These are phyloP conservation scores for Centroberyx gerrardi DNA, from an alignment of 2,797 vertebrate genomes.

Conservation along the genomic window DNA sequence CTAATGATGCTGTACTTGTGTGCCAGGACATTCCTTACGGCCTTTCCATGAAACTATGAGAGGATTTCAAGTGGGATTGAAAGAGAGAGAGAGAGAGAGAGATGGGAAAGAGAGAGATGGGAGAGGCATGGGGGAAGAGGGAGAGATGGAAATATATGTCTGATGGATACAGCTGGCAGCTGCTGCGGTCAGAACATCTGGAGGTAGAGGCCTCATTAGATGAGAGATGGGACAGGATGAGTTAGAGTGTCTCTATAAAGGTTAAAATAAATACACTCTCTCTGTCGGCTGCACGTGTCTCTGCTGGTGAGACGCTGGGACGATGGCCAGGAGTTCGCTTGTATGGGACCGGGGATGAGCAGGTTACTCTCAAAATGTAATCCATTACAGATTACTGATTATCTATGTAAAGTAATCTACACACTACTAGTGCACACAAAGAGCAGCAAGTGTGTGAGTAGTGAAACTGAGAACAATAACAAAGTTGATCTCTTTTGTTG, in stretches of 20 bases:
- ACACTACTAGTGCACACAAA: too few species aligned
- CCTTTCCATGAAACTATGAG: constrained; percentile 51
- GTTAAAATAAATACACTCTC: constrained; percentile 11
- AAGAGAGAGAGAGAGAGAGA: constrained; percentile 20
- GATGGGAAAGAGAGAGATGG: background rate
- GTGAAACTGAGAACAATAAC: too few species aligned
- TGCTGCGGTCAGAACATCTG: constrained; percentile 63
- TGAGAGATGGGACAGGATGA: constrained; percentile 46
- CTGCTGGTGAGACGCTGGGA: constrained; percentile 18
- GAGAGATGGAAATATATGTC: constrained; percentile 14
- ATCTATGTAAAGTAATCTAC: too few species aligned
- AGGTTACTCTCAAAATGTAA: too few species aligned
- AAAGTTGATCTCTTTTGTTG: too few species aligned
- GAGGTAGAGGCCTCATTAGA: constrained; percentile 39
- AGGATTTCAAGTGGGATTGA: constrained; percentile 29
- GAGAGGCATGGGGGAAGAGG: constrained; percentile 15
- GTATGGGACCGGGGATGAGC: background rate
- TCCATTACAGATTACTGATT: too few species aligned
- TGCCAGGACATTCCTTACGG: constrained; percentile 72
- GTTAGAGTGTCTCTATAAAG: constrained; percentile 18
- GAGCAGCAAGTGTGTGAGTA: too few species aligned
- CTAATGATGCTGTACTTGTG: constrained; percentile 44
- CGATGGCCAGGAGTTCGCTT: background rate
- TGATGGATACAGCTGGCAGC: constrained; percentile 45
- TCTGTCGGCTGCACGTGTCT: constrained; percentile 13